Base-by-base conservation (phyloP, 2,888 invertebrate species). In the Hypselothyrea guttata region DNA sequence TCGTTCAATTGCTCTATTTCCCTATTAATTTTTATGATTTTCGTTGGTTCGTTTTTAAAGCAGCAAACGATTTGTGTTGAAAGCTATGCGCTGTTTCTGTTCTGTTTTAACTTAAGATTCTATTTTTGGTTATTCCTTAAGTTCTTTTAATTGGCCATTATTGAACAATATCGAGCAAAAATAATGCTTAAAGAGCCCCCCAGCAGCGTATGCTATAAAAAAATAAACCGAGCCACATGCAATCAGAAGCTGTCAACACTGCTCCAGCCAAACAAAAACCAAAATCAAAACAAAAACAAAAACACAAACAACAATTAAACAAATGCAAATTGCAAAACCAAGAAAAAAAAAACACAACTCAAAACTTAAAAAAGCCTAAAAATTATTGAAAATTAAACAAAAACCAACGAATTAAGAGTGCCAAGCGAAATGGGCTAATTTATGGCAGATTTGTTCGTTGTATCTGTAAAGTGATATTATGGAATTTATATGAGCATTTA, bases 11-110 rank as follows among this genome's bases (percentile, higher is more conserved):
- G 79, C 59, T 75, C 47, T 22, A 2, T 22, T 22, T 22, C 22
- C 3, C 63, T 65, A 61, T 72, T 69, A 63, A 51, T 61, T 71
- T 79, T 79, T 51, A 71, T 65, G 41, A 70, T 58, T 64, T 57
- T 53, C 22, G 22, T 22, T 45, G 56, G 41, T 75, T 52, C 53
- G 46, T 63, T 52, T 49, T 37, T 55, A 16, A 54, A 48, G 38
- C 47, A 56, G 58, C 59, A 56, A 73, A 48, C 55, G 51, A 60
- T 60, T 73, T 57, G 78, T 51, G 75, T 64, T 81, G 75, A 77
- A 84, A 74, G 85, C 85, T 66, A 61, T 75, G 71, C 60, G 75
- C 59, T 63, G 48, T 60, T 84, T 84, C 78, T 73, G 53, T 81
- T 84, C 78, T 73, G 53, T 81, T 84, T 81, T 57, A 69, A 41